phyloP scores from a whole-genome alignment of 2,113 vertebrate genomes.

The Dipodomys spectabilis region DNA sequence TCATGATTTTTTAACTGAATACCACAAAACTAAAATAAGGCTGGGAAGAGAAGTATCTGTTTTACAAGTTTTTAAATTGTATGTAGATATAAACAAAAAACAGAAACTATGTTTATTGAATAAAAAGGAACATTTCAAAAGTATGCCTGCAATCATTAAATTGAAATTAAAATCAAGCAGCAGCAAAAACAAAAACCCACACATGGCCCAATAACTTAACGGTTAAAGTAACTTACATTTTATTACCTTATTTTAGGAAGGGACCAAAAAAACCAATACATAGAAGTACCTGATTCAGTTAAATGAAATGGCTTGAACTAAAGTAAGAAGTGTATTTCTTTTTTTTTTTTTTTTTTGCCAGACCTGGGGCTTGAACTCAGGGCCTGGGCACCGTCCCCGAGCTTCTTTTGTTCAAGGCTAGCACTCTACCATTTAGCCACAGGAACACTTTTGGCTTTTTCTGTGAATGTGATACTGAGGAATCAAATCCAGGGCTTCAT shows the following conservation, averaged over 20 bases:
- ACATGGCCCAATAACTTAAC: neutral
- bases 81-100: conserved; percentile 34
- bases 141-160: neutral
- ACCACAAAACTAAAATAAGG: conserved; percentile 37
- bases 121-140: conserved; percentile 47
- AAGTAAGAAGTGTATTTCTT: neutral
- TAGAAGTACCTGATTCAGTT: neutral
- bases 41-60: neutral
- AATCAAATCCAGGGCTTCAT: too few relatives aligned
- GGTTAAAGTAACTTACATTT: neutral
- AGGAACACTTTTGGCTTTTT: too few relatives aligned
- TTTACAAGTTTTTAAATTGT: conserved; percentile 41
- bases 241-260: conserved; percentile 11
- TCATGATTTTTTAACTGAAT: conserved; percentile 35
- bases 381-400: too few relatives aligned
- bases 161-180: conserved; percentile 36
- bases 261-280: neutral
- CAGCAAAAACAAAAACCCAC: neutral
- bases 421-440: too few relatives aligned
- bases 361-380: too few relatives aligned
- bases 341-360: too few relatives aligned
- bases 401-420: too few relatives aligned
- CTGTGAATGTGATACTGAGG: too few relatives aligned
- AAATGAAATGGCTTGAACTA: conserved; percentile 14
- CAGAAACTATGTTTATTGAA: neutral